Conservation (phyloP, 2,888 invertebrate species). For the Aphidoletes aphidimyza region DNA sequence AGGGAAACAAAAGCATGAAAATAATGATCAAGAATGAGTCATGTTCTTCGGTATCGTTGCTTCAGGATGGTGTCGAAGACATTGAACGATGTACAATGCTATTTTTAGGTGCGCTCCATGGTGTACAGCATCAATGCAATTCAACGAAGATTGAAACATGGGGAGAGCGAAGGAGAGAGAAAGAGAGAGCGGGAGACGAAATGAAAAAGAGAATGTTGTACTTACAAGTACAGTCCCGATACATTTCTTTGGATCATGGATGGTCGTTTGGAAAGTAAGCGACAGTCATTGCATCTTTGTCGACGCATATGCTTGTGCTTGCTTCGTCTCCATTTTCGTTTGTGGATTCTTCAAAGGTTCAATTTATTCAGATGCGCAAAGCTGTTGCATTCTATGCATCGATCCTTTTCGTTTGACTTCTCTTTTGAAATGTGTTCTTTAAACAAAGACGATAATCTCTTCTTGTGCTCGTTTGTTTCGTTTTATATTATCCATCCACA, state of each 20-base stretch:
- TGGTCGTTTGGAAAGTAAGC: slow-evolving; percentile 47
- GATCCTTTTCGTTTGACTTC: background rate
- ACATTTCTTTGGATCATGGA: slow-evolving; percentile 25
- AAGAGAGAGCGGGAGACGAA: too few species aligned
- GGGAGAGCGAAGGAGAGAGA: too few species aligned
- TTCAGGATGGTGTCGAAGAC: slow-evolving; percentile 46
- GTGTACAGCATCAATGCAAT: background rate
- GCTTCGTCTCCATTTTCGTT: background rate
- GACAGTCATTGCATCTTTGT: slow-evolving; percentile 42
- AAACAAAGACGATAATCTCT: slow-evolving; percentile 51
- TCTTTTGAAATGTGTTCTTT: slow-evolving; percentile 15
- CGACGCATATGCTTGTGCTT: background rate
- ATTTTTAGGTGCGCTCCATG: slow-evolving; percentile 11
- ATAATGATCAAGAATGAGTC: slow-evolving; percentile 46
- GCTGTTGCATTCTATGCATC: slow-evolving; percentile 23
- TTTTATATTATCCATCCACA: background rate
- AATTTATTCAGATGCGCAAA: background rate
- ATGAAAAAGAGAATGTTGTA: slow-evolving; percentile 22
- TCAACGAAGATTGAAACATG: too few species aligned
- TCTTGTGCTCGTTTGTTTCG: background rate
- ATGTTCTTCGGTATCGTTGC: slow-evolving; percentile 10
- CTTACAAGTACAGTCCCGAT: slow-evolving; percentile 41
- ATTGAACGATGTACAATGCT: slow-evolving; percentile 41
- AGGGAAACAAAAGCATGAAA: background rate
- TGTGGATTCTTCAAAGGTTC: background rate